Conservation (phyloP, 2,888 invertebrate genomes). For the Leptinotarsa juncta region DNA sequence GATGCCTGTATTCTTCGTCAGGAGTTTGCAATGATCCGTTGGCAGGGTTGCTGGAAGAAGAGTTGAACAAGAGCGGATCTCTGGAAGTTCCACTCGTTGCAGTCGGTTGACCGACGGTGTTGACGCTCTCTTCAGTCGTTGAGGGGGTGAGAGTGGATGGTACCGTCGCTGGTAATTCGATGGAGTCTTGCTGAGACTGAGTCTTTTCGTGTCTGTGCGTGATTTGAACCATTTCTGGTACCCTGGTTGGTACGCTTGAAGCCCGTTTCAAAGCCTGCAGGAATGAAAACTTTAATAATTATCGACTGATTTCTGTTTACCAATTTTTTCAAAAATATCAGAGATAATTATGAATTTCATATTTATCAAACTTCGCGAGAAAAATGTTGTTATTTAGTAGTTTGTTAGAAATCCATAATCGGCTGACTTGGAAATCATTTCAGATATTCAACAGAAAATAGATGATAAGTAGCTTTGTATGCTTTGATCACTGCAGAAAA, state of each 20-base stretch:
- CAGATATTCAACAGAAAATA: no score
- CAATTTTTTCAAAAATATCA: no score
- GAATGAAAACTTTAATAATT: not conserved
- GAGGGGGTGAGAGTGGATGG: slow-evolving; percentile 67
- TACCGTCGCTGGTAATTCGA: slow-evolving; percentile 61
- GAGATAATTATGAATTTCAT: no score
- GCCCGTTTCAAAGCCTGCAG: slow-evolving; percentile 74
- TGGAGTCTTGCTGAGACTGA: slow-evolving; percentile 73
- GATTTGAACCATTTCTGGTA: slow-evolving; percentile 65
- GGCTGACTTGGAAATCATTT: no score
- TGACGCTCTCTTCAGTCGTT: slow-evolving; percentile 63
- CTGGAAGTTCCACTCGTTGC: slow-evolving; percentile 58
- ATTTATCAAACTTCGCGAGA: no score
- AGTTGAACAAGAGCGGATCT: slow-evolving; percentile 74
- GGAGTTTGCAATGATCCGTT: slow-evolving; percentile 64
- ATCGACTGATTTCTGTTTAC: not conserved
- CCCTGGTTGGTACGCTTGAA: slow-evolving; percentile 76
- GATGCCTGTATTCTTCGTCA: slow-evolving; percentile 62
- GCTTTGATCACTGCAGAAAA: no score
- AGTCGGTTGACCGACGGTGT: slow-evolving; percentile 39
- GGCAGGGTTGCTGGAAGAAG: slow-evolving; percentile 65
- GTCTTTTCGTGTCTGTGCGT: slow-evolving; percentile 70
- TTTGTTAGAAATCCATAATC: no score
- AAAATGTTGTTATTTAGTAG: no score
- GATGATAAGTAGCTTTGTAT: no score